Evolutionary conservation across 2,888 invertebrate genomes (phyloP), one percentile per base, ranked within the genome.

Genomic region (Noctua janthe): DNA sequence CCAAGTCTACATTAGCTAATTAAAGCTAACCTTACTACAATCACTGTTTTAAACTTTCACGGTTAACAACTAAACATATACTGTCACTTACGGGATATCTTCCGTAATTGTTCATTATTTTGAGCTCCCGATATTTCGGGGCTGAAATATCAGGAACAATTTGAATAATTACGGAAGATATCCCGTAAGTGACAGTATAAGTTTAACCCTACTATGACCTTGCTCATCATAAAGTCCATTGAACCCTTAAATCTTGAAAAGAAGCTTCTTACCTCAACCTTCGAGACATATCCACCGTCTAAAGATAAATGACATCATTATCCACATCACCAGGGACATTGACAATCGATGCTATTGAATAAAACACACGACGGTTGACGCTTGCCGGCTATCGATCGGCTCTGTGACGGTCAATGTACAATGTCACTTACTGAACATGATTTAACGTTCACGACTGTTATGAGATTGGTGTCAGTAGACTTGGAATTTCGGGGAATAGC

Each of bases 371-470:
- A 80, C 69, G 81, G 83, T 78, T 86, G 80, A 85, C 89, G 88
- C 43, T 69, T 69, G 64, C 43, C 67, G 71, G 0, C 10, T 88
- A 95, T 94, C 94, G 94, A 94, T 93, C 92, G 59, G 85, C 43
- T 15, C 47, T 17, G 75, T 85, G 88, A 87, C 94, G 94, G 94
- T 94, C 95, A 94, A 95, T 90, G 93, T 92, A 91, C 95, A 95
- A 94, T 95, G 95, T 94, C 95, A 94, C 71, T 29, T 54, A 56
- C 64, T 80, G 79, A 82, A 78, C 85, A 86, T 67, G 82, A 87
- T 84, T 84, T 74, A 51, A 78, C 23, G 23, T 59, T 84, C 43
- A 64, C 51, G 64, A 2, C 43, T 43, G 13, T 51, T 64, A 29
- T 56, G 35, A 10, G 0, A 20, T 6, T 11, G 71, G 13, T 15